These are phyloP conservation scores for Clepsis dumicolana DNA, from an alignment of 2,888 invertebrate species.

Conservation along the genomic window DNA sequence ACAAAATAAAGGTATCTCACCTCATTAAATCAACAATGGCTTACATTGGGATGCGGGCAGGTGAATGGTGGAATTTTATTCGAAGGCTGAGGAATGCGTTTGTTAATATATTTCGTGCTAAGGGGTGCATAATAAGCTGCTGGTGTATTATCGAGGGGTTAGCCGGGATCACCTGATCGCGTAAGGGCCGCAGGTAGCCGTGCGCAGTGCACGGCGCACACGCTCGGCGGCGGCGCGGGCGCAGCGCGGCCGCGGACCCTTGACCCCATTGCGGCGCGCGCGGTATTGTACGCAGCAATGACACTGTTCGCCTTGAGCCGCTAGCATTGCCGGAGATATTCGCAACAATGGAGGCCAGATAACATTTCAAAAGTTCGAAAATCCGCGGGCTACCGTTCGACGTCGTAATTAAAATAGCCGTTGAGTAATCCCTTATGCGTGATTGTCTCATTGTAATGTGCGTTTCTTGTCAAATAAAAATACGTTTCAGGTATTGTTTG, in stretches of 20 bases:
- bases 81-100: constrained; percentile 66
- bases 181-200: constrained; percentile 56
- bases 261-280: constrained; percentile 80
- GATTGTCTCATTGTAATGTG: constrained; percentile 57
- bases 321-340: constrained; percentile 86
- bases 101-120: constrained; percentile 58
- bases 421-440: constrained; percentile 67
- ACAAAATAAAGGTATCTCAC: constrained; percentile 59
- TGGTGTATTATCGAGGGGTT: constrained; percentile 56
- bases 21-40: constrained; percentile 64
- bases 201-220: constrained; percentile 51
- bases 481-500: constrained; percentile 30
- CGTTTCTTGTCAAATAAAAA: constrained; percentile 46
- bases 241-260: constrained; percentile 68
- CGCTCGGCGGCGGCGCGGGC: constrained; percentile 54
- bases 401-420: constrained; percentile 73
- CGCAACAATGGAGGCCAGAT: constrained; percentile 86
- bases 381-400: constrained; percentile 73
- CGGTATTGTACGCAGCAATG: constrained; percentile 84
- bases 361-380: constrained; percentile 85
- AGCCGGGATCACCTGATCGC: constrained; percentile 72
- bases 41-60: constrained; percentile 70
- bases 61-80: constrained; percentile 73
- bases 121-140: constrained; percentile 73
- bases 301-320: constrained; percentile 85